A percentile compares a stretch with the other conserved stretches of the same genome.
Conservation (phyloP, 2,113 vertebrate species). For the Peromyscus leucopus region DNA sequence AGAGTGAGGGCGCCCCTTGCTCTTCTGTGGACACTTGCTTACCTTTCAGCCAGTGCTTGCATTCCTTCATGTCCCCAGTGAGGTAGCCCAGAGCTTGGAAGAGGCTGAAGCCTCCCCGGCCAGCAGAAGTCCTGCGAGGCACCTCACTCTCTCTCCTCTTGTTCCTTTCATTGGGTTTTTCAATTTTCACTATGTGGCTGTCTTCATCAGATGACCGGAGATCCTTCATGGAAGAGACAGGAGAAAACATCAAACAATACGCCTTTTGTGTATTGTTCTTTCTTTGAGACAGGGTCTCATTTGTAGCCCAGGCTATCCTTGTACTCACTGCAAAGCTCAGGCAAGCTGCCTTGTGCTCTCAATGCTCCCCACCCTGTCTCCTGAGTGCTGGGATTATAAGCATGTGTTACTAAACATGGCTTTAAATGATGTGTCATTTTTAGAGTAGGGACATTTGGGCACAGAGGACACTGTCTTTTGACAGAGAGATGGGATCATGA, state of each 20-base stretch:
- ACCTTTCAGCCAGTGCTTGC: conserved; percentile 81
- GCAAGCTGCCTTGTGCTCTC: not conserved
- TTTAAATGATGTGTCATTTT: not conserved
- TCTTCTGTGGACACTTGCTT: not conserved
- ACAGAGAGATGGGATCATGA: not conserved
- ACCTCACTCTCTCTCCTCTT: conserved; percentile 39
- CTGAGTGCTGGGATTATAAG: not conserved
- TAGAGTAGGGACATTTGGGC: not conserved
- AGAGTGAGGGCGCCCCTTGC: not conserved
- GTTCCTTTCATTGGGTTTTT: conserved; percentile 64
- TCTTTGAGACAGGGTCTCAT: not conserved
- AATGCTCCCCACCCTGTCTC: too few species aligned
- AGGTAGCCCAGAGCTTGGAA: conserved; percentile 75
- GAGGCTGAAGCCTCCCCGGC: conserved; percentile 6
- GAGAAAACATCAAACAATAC: not conserved
- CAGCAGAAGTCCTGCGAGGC: not conserved
- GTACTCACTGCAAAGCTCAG: not conserved
- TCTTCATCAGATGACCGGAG: conserved; percentile 70
- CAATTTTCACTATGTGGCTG: conserved; percentile 80
- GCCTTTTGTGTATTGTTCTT: not conserved
- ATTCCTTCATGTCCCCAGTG: conserved; percentile 82
- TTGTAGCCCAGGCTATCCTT: not conserved
- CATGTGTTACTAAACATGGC: not conserved
- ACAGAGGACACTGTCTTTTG: not conserved
- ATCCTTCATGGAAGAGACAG: conserved; percentile 67